These are phyloP conservation scores for Sylvia borin DNA, from an alignment of 2,797 vertebrate genomes.

Conservation along the genomic window DNA sequence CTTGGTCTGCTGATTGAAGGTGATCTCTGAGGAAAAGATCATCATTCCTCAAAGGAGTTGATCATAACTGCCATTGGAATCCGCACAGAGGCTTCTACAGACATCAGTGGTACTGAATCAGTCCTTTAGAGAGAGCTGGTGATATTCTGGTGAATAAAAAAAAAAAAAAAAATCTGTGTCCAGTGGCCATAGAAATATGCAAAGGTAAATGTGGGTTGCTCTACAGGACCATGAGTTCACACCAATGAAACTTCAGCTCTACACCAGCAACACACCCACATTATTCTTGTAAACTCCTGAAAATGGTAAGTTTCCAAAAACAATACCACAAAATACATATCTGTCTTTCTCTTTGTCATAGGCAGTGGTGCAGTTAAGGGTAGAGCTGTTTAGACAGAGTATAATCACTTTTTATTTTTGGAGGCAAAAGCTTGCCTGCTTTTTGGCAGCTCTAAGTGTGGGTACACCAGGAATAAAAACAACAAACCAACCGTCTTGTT, in stretches of 20 bases:
- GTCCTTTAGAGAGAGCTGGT: not conserved
- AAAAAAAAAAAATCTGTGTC: not conserved
- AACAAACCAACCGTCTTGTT: not conserved
- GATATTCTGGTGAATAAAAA: not conserved
- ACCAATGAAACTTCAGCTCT: not conserved
- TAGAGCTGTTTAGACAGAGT: conserved; percentile 67
- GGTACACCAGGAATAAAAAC: conserved; percentile 43
- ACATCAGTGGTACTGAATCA: not conserved
- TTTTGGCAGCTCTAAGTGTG: conserved; percentile 63
- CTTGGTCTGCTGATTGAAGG: not conserved
- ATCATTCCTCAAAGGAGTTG: not conserved
- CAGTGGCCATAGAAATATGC: not conserved
- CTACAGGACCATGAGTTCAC: not conserved
- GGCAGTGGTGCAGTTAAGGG: conserved; percentile 56
- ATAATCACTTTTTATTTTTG: conserved; percentile 79
- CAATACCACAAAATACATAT: conserved; percentile 69
- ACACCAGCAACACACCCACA: conserved; percentile 11
- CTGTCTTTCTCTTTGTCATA: conserved; percentile 41
- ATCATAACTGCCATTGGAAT: not conserved
- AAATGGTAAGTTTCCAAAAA: conserved; percentile 67
- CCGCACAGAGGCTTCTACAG: not conserved
- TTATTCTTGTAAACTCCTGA: conserved; percentile 49
- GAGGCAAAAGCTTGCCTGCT: conserved; percentile 58
- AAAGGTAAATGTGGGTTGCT: not conserved
- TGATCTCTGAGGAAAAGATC: not conserved